Evolutionary conservation across 1,140 invertebrate species (phyloP).

Genomic region (Araneus ventricosus): DNA sequence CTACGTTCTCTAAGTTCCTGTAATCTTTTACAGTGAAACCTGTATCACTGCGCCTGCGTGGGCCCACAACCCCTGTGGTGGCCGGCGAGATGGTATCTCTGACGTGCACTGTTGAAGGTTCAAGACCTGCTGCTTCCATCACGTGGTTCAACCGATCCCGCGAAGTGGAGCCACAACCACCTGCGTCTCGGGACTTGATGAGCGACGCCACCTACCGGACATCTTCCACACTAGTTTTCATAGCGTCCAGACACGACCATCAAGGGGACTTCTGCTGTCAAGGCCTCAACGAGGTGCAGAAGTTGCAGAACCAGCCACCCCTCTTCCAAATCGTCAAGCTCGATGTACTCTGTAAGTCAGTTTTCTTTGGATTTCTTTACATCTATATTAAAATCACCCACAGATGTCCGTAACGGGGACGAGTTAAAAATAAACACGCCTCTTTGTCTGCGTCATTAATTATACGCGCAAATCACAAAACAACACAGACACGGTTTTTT

Average conservation of each 20-base stretch:
- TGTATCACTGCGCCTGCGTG: conserved; percentile 73
- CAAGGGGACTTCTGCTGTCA: conserved; percentile 77
- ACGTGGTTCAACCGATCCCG: conserved; percentile 78
- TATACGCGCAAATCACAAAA: too few species aligned
- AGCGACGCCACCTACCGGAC: conserved; percentile 77
- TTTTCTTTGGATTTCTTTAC: not conserved
- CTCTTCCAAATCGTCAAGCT: conserved; percentile 76
- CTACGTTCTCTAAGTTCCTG: too few species aligned
- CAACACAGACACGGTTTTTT: too few species aligned
- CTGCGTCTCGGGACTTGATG: conserved; percentile 76
- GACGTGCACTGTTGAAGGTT: conserved; percentile 77
- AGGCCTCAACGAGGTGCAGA: conserved; percentile 77
- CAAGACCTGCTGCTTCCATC: conserved; percentile 78
- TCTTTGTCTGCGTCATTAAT: too few species aligned
- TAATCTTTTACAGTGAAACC: conserved; percentile 76
- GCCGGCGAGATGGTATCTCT: conserved; percentile 78
- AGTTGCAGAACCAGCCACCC: conserved; percentile 76
- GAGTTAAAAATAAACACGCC: too few species aligned
- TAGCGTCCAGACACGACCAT: conserved; percentile 77
- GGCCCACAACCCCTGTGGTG: conserved; percentile 76
- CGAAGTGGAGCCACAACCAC: conserved; percentile 75
- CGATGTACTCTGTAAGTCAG: conserved; percentile 77
- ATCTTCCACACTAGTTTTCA: conserved; percentile 77
- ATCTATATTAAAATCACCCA: too few species aligned
- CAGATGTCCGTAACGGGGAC: too few species aligned